Evolutionary conservation across 2,888 invertebrate species (phyloP).

Genomic region (Hololepta plana): DNA sequence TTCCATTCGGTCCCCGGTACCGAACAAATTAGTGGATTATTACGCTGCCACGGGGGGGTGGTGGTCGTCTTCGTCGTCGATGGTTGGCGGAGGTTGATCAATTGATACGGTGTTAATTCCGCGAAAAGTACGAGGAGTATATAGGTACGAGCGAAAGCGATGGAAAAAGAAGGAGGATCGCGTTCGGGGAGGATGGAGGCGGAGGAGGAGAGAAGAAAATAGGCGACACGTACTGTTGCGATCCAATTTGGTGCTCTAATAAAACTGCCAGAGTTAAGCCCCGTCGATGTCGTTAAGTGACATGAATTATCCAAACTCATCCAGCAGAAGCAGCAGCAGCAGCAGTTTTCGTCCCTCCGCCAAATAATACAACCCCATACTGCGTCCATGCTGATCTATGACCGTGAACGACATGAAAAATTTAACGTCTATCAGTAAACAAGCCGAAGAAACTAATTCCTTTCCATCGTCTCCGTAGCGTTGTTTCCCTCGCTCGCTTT

Average conservation of each 20-base stretch:
- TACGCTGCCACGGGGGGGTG: too few species aligned
- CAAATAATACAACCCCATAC: conserved; percentile 26
- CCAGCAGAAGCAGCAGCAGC: too few species aligned
- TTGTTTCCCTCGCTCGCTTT: too few species aligned
- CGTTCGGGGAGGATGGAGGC: conserved; percentile 5
- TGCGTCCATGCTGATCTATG: conserved; percentile 13
- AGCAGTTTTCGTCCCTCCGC: too few species aligned
- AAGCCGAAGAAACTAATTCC: conserved; percentile 11
- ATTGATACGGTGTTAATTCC: conserved; percentile 28
- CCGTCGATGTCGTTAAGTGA: conserved; percentile 31
- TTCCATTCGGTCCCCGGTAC: conserved; percentile 22
- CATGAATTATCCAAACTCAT: conserved; percentile 28
- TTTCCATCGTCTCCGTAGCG: conserved; percentile 3
- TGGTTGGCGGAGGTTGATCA: too few species aligned
- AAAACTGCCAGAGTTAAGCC: conserved; percentile 31
- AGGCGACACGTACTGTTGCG: conserved; percentile 23
- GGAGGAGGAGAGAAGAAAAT: conserved; percentile 10
- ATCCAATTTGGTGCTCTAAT: conserved; percentile 31
- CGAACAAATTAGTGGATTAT: conserved; percentile 30
- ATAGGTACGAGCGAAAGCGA: conserved; percentile 6
- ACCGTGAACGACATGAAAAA: conserved; percentile 25
- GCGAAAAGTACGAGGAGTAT: conserved; percentile 10
- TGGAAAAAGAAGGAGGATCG: conserved; percentile 5
- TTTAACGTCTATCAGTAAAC: conserved; percentile 26
- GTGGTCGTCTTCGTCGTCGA: too few species aligned